Conservation (phyloP, 2,797 vertebrate genomes). For the Erethizon dorsatum region DNA sequence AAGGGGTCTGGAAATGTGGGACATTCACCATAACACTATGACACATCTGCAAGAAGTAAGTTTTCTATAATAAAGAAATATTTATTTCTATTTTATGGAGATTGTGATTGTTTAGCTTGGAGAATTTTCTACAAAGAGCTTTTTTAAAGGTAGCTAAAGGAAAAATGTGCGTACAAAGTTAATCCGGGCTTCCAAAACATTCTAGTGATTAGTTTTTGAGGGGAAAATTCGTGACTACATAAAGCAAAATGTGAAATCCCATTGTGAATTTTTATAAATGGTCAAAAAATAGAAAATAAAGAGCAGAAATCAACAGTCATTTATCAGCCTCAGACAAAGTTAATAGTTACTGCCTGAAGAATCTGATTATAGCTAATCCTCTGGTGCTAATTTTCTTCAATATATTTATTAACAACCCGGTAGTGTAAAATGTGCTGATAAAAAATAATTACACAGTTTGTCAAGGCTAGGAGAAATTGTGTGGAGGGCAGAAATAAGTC, state of each 20-base stretch:
- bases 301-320: constrained; percentile 78
- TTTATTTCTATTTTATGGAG: constrained; percentile 72
- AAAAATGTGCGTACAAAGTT: constrained; percentile 74
- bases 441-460: constrained; percentile 82
- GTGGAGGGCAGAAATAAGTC: constrained; percentile 79
- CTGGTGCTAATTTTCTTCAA: constrained; percentile 63
- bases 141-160: constrained; percentile 70
- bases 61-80: constrained; percentile 72
- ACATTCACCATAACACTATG: constrained; percentile 65
- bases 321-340: constrained; percentile 79
- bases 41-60: constrained; percentile 64
- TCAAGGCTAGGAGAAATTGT: constrained; percentile 64
- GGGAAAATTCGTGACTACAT: constrained; percentile 69
- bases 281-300: constrained; percentile 74
- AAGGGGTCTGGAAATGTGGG: not conserved
- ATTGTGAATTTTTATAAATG: not conserved
- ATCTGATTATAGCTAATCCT: constrained; percentile 81
- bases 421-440: constrained; percentile 82
- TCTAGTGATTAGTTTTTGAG: constrained; percentile 76
- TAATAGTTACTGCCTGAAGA: constrained; percentile 73
- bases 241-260: constrained; percentile 80
- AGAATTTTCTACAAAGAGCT: constrained; percentile 77
- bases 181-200: constrained; percentile 81
- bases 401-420: constrained; percentile 84
- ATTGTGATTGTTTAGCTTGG: constrained; percentile 57